These are phyloP conservation scores for Lepidochitona cinerea DNA, from an alignment of 2,888 invertebrate species.

Conservation along the genomic window DNA sequence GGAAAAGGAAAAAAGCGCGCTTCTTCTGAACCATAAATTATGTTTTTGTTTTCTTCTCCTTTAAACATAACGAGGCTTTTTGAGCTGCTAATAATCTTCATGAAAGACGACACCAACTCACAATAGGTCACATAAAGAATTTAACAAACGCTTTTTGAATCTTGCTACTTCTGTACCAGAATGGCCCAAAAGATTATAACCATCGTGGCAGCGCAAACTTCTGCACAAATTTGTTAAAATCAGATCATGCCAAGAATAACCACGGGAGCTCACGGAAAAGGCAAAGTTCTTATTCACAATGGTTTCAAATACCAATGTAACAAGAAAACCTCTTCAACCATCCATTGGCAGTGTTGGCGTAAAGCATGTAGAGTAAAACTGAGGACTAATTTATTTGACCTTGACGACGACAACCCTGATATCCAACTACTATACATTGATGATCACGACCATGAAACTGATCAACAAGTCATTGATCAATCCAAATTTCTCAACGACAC, in stretches of 20 bases:
- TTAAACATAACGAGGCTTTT: too few species aligned
- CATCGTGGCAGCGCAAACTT: too few species aligned
- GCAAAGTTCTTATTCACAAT: background rate
- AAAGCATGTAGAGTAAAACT: background rate
- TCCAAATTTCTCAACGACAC: background rate
- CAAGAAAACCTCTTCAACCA: background rate
- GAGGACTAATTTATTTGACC: background rate
- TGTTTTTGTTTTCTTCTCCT: too few species aligned
- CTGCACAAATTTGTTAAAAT: too few species aligned
- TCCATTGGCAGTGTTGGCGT: slow-evolving; percentile 7
- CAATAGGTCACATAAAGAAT: too few species aligned
- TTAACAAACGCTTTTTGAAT: too few species aligned
- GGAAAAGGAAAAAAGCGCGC: too few species aligned
- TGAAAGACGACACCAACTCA: too few species aligned
- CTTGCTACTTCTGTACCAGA: too few species aligned
- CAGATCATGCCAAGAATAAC: background rate
- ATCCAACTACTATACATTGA: background rate
- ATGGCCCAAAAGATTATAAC: too few species aligned
- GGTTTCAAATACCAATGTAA: background rate
- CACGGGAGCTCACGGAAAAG: background rate
- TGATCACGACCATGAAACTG: background rate
- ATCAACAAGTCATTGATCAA: background rate
- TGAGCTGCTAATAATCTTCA: too few species aligned
- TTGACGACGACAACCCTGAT: background rate
- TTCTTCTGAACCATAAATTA: too few species aligned